These are phyloP conservation scores for Lochmaea capreae DNA, from an alignment of 2,888 invertebrate genomes.

Conservation along the genomic window DNA sequence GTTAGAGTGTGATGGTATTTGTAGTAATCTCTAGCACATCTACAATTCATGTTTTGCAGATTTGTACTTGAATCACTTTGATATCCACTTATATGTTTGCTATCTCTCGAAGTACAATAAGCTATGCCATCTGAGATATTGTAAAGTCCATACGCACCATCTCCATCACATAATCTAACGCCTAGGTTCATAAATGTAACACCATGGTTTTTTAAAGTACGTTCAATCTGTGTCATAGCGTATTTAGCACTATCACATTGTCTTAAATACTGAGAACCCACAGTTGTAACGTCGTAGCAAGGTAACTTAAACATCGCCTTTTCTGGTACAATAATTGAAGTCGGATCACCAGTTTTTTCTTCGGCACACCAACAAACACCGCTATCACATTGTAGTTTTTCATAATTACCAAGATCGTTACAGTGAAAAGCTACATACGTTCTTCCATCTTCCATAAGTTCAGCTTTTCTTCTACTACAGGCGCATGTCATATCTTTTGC, in stretches of 20 bases:
- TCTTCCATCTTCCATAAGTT: slow-evolving; percentile 66
- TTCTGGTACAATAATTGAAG: slow-evolving; percentile 71
- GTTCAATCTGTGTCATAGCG: slow-evolving; percentile 67
- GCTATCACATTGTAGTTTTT: slow-evolving; percentile 74
- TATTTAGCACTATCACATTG: slow-evolving; percentile 75
- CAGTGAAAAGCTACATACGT: slow-evolving; percentile 73
- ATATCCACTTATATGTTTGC: slow-evolving; percentile 69
- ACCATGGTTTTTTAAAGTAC: slow-evolving; percentile 72
- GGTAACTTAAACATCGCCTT: slow-evolving; percentile 71
- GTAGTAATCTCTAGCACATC: slow-evolving; percentile 73
- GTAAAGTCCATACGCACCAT: slow-evolving; percentile 74
- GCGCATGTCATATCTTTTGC: slow-evolving; percentile 75
- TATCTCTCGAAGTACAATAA: slow-evolving; percentile 73
- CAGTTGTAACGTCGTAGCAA: slow-evolving; percentile 68
- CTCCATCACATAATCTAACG: slow-evolving; percentile 72
- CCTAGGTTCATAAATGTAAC: slow-evolving; percentile 69
- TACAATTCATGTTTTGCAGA: slow-evolving; percentile 68
- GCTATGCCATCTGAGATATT: slow-evolving; percentile 69
- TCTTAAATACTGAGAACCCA: slow-evolving; percentile 73
- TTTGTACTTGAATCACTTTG: slow-evolving; percentile 63
- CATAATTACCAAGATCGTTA: slow-evolving; percentile 74
- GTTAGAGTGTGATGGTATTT: slow-evolving; percentile 68
- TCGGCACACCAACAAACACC: slow-evolving; percentile 79
- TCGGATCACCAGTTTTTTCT: slow-evolving; percentile 71
- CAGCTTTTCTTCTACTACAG: slow-evolving; percentile 72